A percentile compares a stretch with the other conserved stretches of the same genome.
Conservation (phyloP, 1,140 invertebrate species). For the Zaprionus lachaisei region DNA sequence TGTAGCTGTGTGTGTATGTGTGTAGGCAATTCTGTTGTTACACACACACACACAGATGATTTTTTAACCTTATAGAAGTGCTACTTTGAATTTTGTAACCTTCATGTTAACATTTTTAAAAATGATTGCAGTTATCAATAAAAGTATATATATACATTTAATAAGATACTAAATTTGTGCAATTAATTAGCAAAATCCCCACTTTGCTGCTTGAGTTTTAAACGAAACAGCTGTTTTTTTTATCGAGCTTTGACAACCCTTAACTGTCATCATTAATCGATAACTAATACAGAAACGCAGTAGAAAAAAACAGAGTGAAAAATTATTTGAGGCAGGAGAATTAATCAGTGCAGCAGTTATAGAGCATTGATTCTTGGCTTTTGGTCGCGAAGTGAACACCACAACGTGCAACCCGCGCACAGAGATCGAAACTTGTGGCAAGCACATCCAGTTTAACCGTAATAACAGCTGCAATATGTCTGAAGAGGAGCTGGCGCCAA, state of each 20-base stretch:
- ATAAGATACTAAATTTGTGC: neutral
- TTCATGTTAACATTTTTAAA: slow-evolving; percentile 71
- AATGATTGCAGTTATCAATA: slow-evolving; percentile 56
- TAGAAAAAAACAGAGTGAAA: slow-evolving; percentile 47
- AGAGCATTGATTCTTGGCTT: neutral
- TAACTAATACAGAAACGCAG: slow-evolving; percentile 43
- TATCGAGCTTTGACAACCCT: slow-evolving; percentile 29
- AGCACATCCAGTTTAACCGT: neutral
- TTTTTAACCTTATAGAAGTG: slow-evolving; percentile 44
- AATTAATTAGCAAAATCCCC: neutral
- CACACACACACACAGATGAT: neutral
- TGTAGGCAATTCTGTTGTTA: slow-evolving; percentile 60
- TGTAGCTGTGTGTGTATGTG: slow-evolving; percentile 33
- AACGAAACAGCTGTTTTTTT: slow-evolving; percentile 20
- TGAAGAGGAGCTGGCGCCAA: slow-evolving; percentile 85
- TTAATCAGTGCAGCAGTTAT: slow-evolving; percentile 13
- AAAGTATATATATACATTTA: slow-evolving; percentile 48
- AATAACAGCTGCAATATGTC: slow-evolving; percentile 71
- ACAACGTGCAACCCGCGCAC: neutral
- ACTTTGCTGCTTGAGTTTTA: slow-evolving; percentile 17
- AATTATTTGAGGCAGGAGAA: slow-evolving; percentile 18
- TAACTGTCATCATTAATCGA: slow-evolving; percentile 25
- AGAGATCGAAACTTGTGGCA: neutral
- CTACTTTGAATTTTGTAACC: slow-evolving; percentile 39
- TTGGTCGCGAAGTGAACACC: neutral